A percentile compares a stretch with the other conserved stretches of the same genome.
These are phyloP conservation scores for Abrostola tripartita DNA, from an alignment of 2,888 invertebrate species.

Conservation along the genomic window DNA sequence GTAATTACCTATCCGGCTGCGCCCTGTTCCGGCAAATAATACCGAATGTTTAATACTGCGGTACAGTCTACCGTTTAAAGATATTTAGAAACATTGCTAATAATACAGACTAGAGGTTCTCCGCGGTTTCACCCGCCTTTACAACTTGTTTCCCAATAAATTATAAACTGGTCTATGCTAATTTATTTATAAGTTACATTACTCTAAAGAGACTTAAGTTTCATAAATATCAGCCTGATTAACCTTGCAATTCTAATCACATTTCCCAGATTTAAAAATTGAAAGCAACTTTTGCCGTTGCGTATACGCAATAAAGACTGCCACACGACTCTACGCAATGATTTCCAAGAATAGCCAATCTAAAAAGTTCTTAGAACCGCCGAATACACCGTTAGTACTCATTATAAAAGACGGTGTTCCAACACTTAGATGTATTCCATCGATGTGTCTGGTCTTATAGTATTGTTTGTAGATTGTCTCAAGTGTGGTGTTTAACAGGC, in stretches of 20 bases:
- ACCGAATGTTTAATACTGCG: slow-evolving; percentile 2
- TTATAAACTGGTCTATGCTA: no score
- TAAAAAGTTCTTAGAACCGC: slow-evolving; percentile 22
- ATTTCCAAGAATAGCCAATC: slow-evolving; percentile 33
- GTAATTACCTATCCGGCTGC: slow-evolving; percentile 44
- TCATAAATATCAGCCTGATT: no score
- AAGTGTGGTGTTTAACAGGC: background rate
- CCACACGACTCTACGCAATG: slow-evolving; percentile 9
- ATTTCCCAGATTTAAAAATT: no score
- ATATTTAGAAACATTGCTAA: no score
- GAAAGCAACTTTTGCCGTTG: no score
- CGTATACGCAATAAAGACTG: no score
- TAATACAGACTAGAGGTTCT: no score
- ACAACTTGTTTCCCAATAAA: no score
- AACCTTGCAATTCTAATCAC: no score
- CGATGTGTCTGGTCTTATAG: background rate
- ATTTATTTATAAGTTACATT: no score
- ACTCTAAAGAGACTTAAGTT: no score
- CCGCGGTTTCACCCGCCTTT: no score
- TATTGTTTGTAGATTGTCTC: slow-evolving; percentile 1
- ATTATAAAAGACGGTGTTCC: slow-evolving; percentile 24
- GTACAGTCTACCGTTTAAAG: background rate
- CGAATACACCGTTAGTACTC: slow-evolving; percentile 10
- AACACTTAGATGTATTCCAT: slow-evolving; percentile 13
- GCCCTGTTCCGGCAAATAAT: slow-evolving; percentile 36